phyloP scores from a whole-genome alignment of 2,113 vertebrate species.

The human region GRCh38 chr5:162424001-162424500 shows the following conservation, averaged over 20 bases:
- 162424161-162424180: fast-evolving
- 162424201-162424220: not conserved
- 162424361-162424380: not conserved
- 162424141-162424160: conserved; percentile 35
- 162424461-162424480: not conserved
- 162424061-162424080: conserved; percentile 15
- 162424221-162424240: not conserved
- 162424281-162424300: not conserved
- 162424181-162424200: not conserved
- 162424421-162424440: not conserved
- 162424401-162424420: not conserved
- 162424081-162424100: not conserved
- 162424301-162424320: not conserved
- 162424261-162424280: not conserved
- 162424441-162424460: not conserved
- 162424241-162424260: not conserved
- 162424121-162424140: conserved; percentile 51
- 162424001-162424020: not conserved
- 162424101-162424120: conserved; percentile 65
- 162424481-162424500: not conserved
- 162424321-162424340: not conserved
- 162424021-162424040: not conserved
- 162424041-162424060: not conserved
- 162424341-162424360: not conserved
- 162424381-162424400: not conserved